These are phyloP conservation scores for Trinectes maculatus DNA, from an alignment of 2,113 vertebrate genomes.

Conservation along the genomic window DNA sequence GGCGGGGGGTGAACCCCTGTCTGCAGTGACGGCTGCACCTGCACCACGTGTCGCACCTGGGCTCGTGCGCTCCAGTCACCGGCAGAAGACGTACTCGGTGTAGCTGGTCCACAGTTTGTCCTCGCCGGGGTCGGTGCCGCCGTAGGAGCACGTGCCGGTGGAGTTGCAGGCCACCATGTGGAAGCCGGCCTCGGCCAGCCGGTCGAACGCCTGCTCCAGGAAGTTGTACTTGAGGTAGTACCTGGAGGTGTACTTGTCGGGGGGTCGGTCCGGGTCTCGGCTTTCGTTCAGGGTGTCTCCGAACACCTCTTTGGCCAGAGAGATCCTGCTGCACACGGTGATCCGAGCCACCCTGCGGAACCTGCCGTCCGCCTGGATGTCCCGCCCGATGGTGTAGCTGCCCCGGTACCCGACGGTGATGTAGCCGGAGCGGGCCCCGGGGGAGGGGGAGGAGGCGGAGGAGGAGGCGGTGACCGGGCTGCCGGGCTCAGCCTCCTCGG, in stretches of 20 bases:
- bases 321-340: conserved; percentile 95
- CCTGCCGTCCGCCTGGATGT: conserved; percentile 94
- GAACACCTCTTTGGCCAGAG: conserved; percentile 95
- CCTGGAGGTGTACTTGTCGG: conserved; percentile 95
- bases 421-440: conserved; percentile 86
- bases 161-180: conserved; percentile 98
- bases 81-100: conserved; percentile 96
- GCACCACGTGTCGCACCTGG: no score
- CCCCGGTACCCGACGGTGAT: conserved; percentile 96
- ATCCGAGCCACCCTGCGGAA: conserved; percentile 95
- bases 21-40: no score
- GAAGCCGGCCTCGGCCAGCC: conserved; percentile 92
- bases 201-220: conserved; percentile 97
- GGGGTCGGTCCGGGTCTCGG: conserved; percentile 93
- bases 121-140: conserved; percentile 88
- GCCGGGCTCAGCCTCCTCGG: conserved; percentile 73
- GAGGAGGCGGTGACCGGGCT: conserved; percentile 78
- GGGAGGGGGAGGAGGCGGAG: conserved; percentile 66
- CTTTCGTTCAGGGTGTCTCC: conserved; percentile 97
- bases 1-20: no score
- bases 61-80: conserved; percentile 38
- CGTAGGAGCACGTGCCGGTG: conserved; percentile 96
- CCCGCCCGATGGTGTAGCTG: conserved; percentile 94
- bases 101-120: conserved; percentile 99
- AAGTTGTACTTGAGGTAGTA: conserved; percentile 99